Base-by-base conservation (phyloP, 2,888 invertebrate species). In the Drosophila affinis region DNA sequence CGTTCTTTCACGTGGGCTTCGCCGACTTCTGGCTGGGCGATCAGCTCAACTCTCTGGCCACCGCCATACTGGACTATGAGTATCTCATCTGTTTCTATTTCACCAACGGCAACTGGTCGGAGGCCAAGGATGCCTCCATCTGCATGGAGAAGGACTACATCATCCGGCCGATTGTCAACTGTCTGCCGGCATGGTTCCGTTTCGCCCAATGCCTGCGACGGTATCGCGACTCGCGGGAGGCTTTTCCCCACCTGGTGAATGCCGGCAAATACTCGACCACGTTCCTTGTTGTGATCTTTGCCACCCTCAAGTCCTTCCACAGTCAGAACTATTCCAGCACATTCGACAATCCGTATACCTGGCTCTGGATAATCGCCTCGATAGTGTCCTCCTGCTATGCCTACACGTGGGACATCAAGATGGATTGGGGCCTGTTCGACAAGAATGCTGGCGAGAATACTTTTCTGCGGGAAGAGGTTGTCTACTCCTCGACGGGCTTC, bases 11-110 rank as follows among this genome's bases (percentile, higher is more conserved):
- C 79, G 99, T 99, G 9, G 95, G 96, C 49, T 99, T 99, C 91
- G 98, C 99, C 27, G 99, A 99, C 93, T 99, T 99, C 94, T 99
- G 99, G 99, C 95, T 99, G 91, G 99, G 98, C 6, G 99, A 99
- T 93, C 99, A 99, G 92, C 93, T 99, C 89, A 99, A 98, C 92
- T 98, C 98, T 61, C 94, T 99, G 77, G 96, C 95, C 0, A 96
- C 96, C 0, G 96, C 98, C 4, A 95, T 99, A 77, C 93, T 98
- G 14, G 99, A 99, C 92, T 96, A 99, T 90, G 98, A 99, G 89
- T 99, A 97, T 92, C 94, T 99, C 75, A 92, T 97, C 32, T 98
- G 99, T 87, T 98, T 98, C 92, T 99, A 99, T 90, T 93, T 95
- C 3, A 95, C 95, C 0, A 96, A 96, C 78, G 94, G 94, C 5